A percentile compares a stretch with the other conserved stretches of the same genome.
These are phyloP conservation scores for Parelbella ahira DNA, from an alignment of 2,888 invertebrate species.

Conservation along the genomic window DNA sequence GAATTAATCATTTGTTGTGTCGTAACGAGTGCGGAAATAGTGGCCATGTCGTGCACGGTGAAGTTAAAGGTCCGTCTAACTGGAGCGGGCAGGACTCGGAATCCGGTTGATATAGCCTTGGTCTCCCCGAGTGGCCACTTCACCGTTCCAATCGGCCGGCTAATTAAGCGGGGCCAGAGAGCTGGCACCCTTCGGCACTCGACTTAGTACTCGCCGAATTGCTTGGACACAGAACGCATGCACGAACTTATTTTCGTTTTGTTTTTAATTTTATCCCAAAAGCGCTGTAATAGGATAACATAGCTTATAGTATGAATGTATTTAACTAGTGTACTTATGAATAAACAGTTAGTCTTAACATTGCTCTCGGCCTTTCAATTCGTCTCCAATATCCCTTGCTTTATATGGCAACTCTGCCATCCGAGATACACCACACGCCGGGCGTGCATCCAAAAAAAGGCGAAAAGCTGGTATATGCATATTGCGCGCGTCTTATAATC, in stretches of 20 bases:
- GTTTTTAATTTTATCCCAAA: constrained; percentile 2
- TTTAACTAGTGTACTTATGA: too few species aligned
- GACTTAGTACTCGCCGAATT: constrained; percentile 25
- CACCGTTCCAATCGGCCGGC: constrained; percentile 71
- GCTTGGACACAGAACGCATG: constrained; percentile 10
- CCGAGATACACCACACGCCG: background rate
- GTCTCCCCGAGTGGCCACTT: constrained; percentile 71
- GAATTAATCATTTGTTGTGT: constrained; percentile 21
- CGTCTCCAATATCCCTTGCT: too few species aligned
- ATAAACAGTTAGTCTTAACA: too few species aligned
- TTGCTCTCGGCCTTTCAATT: too few species aligned
- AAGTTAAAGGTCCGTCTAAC: constrained; percentile 71
- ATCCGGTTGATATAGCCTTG: constrained; percentile 77
- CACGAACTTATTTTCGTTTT: constrained; percentile 8
- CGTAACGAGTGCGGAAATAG: constrained; percentile 62
- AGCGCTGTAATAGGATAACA: too few species aligned
- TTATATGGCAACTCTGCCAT: constrained; percentile 5
- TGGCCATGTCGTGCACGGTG: constrained; percentile 38
- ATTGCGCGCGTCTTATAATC: constrained; percentile 1
- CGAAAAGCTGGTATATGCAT: background rate
- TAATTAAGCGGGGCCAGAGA: constrained; percentile 60
- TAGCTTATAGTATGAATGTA: too few species aligned
- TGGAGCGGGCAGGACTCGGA: constrained; percentile 72
- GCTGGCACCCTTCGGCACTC: constrained; percentile 43
- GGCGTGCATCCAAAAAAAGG: too few species aligned